phyloP scores from a whole-genome alignment of 2,113 vertebrate species.

The Hymenochirus boettgeri region DNA sequence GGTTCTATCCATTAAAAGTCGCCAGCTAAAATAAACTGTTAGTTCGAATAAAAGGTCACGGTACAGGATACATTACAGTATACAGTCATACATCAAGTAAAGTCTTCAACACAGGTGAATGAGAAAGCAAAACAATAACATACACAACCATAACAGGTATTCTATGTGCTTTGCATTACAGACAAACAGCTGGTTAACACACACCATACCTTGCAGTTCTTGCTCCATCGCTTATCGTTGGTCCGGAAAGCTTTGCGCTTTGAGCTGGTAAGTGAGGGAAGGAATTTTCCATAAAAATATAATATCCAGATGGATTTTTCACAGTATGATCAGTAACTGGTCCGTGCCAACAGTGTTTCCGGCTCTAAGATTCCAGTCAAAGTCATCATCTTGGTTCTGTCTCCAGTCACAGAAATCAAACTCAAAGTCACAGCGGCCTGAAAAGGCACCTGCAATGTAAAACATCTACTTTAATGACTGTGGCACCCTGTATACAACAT shows the following conservation, averaged over 20 bases:
- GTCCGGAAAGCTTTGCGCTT: conserved; percentile 68
- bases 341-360: conserved; percentile 59
- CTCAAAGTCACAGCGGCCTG: conserved; percentile 76
- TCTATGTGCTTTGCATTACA: too few species aligned
- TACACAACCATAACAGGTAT: too few species aligned
- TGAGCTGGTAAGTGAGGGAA: conserved; percentile 68
- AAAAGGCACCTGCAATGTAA: conserved; percentile 63
- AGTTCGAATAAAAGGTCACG: too few species aligned
- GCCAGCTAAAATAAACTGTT: too few species aligned
- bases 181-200: neutral
- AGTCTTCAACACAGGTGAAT: too few species aligned
- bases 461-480: too few species aligned
- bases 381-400: conserved; percentile 69
- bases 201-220: conserved; percentile 76
- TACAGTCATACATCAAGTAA: too few species aligned
- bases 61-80: too few species aligned
- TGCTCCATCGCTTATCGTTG: conserved; percentile 72
- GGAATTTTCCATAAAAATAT: conserved; percentile 79
- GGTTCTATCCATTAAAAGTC: too few species aligned
- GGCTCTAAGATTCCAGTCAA: conserved; percentile 79
- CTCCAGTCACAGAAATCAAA: conserved; percentile 89
- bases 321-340: conserved; percentile 80
- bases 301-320: conserved; percentile 74
- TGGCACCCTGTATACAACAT: too few species aligned
- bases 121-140: too few species aligned